phyloP scores from a whole-genome alignment of 2,113 vertebrate species.

The Etia nguti region DNA sequence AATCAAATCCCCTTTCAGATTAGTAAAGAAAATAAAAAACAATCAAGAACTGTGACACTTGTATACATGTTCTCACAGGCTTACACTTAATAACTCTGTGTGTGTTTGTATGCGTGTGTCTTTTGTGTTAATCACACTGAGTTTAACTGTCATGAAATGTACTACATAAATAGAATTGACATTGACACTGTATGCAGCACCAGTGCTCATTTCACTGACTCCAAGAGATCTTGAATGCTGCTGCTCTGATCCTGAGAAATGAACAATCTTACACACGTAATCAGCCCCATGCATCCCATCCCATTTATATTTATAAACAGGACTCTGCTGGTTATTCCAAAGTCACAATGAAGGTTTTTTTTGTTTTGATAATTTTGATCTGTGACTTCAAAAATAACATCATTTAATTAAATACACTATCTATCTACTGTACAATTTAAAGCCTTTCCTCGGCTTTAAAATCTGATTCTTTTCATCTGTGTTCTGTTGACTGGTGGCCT shows the following conservation, averaged over 20 bases:
- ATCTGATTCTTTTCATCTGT: background rate
- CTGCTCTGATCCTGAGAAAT: background rate
- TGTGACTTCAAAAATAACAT: background rate
- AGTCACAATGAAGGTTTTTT: background rate
- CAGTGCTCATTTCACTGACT: background rate
- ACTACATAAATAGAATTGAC: background rate
- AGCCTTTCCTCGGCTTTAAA: background rate
- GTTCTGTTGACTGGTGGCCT: constrained; percentile 1
- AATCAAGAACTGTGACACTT: no score
- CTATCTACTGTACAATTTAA: background rate
- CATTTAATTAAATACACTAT: background rate
- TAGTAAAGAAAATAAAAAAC: no score
- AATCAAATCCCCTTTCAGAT: no score
- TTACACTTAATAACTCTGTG: no score
- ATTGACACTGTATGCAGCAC: background rate
- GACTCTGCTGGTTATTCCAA: background rate
- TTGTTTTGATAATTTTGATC: background rate
- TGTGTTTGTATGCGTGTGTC: no score
- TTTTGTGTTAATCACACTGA: no score
- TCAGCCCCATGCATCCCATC: background rate
- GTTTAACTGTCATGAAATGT: no score
- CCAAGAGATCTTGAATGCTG: background rate
- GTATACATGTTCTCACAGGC: no score
- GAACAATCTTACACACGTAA: background rate
- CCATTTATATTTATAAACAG: background rate